A percentile compares a stretch with the other conserved stretches of the same genome.
These are phyloP conservation scores for Ceratotherium simum DNA, from an alignment of 2,113 vertebrate species.

Conservation along the genomic window DNA sequence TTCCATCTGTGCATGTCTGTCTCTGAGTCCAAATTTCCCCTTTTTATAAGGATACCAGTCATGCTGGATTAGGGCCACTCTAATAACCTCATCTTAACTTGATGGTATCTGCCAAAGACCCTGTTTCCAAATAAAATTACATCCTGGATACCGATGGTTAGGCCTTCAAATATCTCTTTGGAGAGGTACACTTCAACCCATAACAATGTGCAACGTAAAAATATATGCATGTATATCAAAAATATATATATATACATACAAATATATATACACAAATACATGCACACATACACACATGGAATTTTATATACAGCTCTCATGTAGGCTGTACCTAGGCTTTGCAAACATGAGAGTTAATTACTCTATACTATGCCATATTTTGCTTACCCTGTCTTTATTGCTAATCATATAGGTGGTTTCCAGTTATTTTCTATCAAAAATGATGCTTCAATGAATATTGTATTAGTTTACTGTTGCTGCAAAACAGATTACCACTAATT, in stretches of 20 bases:
- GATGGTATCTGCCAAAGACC: not conserved
- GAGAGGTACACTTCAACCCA: not conserved
- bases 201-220: not conserved
- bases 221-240: not conserved
- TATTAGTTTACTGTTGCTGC: too few species aligned
- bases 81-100: not conserved
- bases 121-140: not conserved
- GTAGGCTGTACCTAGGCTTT: not conserved
- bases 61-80: not conserved
- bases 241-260: too few species aligned
- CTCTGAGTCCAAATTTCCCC: not conserved
- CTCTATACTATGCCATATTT: not conserved
- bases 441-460: not conserved
- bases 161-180: not conserved
- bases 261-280: too few species aligned
- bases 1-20: not conserved
- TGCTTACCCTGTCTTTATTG: not conserved
- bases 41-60: not conserved
- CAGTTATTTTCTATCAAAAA: not conserved
- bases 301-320: not conserved
- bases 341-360: not conserved
- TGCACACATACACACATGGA: not conserved
- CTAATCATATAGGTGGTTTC: not conserved
- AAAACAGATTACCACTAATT: too few species aligned
- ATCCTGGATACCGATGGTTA: not conserved